These are phyloP conservation scores for Bedellia somnulentella DNA, from an alignment of 2,888 invertebrate species.

Conservation along the genomic window DNA sequence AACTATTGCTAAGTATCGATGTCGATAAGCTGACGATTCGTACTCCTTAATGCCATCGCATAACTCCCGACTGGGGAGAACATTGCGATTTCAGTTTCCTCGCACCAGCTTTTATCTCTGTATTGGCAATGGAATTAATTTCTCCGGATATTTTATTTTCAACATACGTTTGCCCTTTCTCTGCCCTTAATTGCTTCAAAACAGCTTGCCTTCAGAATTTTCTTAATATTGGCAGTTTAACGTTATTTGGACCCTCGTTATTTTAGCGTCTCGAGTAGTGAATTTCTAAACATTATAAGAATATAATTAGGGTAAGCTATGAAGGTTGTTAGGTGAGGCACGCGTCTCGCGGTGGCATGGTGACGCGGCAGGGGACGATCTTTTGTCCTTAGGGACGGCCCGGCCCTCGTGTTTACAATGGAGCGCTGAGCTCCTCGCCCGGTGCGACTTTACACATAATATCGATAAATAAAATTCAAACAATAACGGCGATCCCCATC, in stretches of 20 bases:
- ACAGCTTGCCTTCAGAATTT: too few species aligned
- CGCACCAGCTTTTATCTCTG: conserved; percentile 29
- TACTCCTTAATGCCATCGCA: conserved; percentile 15
- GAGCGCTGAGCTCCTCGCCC: neutral
- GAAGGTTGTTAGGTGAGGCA: neutral
- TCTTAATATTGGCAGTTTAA: too few species aligned
- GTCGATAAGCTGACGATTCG: too few species aligned
- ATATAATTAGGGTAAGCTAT: neutral
- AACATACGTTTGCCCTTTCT: too few species aligned
- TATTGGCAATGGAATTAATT: conserved; percentile 43
- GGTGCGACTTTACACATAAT: neutral
- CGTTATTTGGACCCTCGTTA: too few species aligned
- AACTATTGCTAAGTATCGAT: too few species aligned
- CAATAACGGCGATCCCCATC: too few species aligned
- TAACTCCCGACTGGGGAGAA: conserved; percentile 21
- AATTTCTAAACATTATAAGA: too few species aligned
- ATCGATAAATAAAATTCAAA: neutral
- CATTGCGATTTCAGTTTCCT: conserved; percentile 37
- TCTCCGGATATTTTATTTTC: too few species aligned
- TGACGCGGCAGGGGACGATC: neutral
- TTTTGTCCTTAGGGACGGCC: neutral
- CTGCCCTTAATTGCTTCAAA: too few species aligned
- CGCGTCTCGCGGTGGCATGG: neutral
- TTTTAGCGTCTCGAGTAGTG: too few species aligned
- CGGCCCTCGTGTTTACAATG: conserved; percentile 2